Base-by-base conservation (phyloP, 35 echinoderm and acorn worm genomes). In the Strongylocentrotus purpuratus region DNA sequence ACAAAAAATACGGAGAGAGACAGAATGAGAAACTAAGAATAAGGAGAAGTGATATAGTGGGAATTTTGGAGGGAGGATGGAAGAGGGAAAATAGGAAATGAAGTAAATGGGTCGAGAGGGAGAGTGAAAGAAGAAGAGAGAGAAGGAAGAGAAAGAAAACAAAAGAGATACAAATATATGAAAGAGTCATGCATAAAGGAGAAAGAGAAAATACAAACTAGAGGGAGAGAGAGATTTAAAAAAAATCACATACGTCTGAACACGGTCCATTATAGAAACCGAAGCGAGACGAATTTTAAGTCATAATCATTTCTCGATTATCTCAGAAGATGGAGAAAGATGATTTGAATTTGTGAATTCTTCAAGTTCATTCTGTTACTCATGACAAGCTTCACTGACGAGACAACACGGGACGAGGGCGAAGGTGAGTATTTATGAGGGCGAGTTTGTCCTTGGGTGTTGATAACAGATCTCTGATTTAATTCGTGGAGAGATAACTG, bases 401-500 rank as follows among this genome's bases (percentile, higher is more conserved):
- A 78, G 65, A 78, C 65, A 78, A 7, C 20, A 22, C 4, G 65
- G 65, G 65, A 78, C 65, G 22, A n/a, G 65, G 25, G 65, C 65
- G 65, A 78, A 78, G 18, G 20, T n/a, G 20, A 28, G 7, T 78
- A 78, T 78, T 78, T 78, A 22, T 22, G 65, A 22, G 65, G 65
- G 25, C 22, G 65, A 78, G 65, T 78, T 78, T 78, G 65, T 78
- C 65, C 65, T 78, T 78, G 65, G 65, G 65, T 78, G 65, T 78
- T 28, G 22, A 78, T 78, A 22, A 78, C 28, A 28, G 65, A 78
- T 78, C 65, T n/a, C 65, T 22, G 20, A n/a, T 78, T 78, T 1
- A 78, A 78, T 78, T 78, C 65, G 7, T 7, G 20, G 7, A 78
- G 65, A 78, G 18, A 78, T 78, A 8, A 28, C 25, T 78, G 65